Percentiles rank a stretch among this genome's conserved stretches.
Conservation (phyloP, 2,113 vertebrate genomes). For the Rhagologus leucostigma region DNA sequence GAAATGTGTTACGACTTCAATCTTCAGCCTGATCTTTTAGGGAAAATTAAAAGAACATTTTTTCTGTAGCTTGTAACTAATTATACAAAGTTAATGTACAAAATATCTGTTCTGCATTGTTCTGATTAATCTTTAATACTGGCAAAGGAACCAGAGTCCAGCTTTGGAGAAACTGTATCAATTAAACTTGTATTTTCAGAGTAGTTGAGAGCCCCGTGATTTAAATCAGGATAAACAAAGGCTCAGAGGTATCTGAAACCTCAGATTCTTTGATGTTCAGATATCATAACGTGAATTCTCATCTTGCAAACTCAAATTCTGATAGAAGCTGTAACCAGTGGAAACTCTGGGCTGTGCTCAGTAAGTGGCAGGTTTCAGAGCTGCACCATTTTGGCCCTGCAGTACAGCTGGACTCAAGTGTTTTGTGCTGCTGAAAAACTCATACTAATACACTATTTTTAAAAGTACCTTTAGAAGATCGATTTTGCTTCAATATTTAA, state of each 20-base stretch:
- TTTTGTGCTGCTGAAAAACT: not conserved
- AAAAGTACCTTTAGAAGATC: not conserved
- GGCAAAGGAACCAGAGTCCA: not conserved
- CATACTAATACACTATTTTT: rapidly evolving
- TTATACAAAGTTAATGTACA: not conserved
- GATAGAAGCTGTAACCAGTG: not conserved
- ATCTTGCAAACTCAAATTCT: not conserved
- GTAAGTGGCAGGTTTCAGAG: not conserved
- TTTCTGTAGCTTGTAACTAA: not conserved
- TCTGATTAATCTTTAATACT: not conserved
- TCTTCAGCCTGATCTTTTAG: not conserved
- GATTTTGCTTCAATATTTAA: not conserved
- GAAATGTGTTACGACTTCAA: not conserved
- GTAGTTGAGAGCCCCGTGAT: not conserved
- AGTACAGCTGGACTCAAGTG: not conserved
- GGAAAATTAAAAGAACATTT: not conserved
- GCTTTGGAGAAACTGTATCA: not conserved
- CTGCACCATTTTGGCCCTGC: not conserved
- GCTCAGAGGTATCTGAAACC: not conserved
- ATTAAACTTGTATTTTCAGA: not conserved
- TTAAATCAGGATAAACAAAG: not conserved
- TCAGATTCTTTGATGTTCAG: not conserved
- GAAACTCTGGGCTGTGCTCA: not conserved
- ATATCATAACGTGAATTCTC: rapidly evolving
- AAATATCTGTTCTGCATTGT: not conserved